phyloP scores from a whole-genome alignment of 2,888 invertebrate genomes.

The Argynnis bischoffii region DNA sequence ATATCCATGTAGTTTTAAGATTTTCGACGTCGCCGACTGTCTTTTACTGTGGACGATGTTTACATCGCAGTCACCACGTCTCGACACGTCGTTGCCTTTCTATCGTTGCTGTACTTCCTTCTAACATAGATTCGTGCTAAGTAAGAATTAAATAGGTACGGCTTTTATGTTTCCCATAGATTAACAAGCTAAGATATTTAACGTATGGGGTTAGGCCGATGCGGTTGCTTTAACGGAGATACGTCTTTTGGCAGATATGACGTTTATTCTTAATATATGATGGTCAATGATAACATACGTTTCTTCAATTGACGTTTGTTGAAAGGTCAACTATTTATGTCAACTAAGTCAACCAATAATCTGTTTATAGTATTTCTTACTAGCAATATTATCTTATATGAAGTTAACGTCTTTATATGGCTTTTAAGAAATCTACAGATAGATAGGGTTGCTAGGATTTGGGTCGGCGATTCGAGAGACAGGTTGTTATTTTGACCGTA shows the following conservation, averaged over 20 bases:
- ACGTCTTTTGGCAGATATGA: not conserved
- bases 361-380: no score
- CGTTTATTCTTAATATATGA: not conserved
- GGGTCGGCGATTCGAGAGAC: no score
- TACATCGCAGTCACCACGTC: slow-evolving; percentile 25
- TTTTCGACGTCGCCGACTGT: slow-evolving; percentile 44
- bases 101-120: slow-evolving; percentile 66
- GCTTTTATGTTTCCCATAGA: slow-evolving; percentile 54
- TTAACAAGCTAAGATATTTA: slow-evolving; percentile 47
- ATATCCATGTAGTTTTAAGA: slow-evolving; percentile 58
- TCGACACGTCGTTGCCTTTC: slow-evolving; percentile 63
- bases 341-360: no score
- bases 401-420: no score
- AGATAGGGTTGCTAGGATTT: no score
- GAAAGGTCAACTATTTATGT: no score
- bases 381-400: no score
- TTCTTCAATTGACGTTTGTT: not conserved
- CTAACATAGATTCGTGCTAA: slow-evolving; percentile 53
- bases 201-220: slow-evolving; percentile 11
- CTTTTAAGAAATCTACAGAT: no score
- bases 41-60: slow-evolving; percentile 36
- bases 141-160: slow-evolving; percentile 46
- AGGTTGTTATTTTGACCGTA: not conserved
- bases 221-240: slow-evolving; percentile 1
- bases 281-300: not conserved